A percentile compares a stretch with the other conserved stretches of the same genome.
phyloP scores from a whole-genome alignment of 2,888 invertebrate genomes.

The Malachius bipustulatus region DNA sequence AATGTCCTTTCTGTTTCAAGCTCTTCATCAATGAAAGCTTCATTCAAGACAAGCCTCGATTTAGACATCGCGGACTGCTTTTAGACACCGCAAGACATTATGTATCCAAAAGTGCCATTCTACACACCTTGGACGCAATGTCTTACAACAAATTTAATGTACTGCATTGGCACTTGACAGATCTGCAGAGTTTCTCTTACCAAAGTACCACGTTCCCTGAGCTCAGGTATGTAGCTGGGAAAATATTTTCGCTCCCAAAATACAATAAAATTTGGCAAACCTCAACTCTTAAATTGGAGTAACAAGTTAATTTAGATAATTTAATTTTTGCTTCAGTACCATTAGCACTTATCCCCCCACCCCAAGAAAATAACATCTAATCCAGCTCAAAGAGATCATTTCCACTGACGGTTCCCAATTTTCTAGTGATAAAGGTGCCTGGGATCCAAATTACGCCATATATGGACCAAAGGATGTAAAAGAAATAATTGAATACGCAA shows the following conservation, averaged over 20 bases:
- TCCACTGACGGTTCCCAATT: too few species aligned
- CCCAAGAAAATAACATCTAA: too few species aligned
- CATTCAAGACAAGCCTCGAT: conserved; percentile 64
- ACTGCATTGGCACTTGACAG: conserved; percentile 88
- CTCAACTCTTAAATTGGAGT: too few species aligned
- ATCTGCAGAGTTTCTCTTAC: conserved; percentile 84
- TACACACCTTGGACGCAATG: conserved; percentile 65
- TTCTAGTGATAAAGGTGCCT: conserved; percentile 52
- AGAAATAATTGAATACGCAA: conserved; percentile 59
- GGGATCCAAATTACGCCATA: conserved; percentile 43
- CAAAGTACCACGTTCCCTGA: conserved; percentile 63
- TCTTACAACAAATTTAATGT: conserved; percentile 81
- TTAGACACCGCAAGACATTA: conserved; percentile 80
- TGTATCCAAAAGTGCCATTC: conserved; percentile 51
- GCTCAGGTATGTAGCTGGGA: conserved; percentile 54
- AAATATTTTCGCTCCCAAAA: too few species aligned
- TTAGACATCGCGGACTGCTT: conserved; percentile 67
- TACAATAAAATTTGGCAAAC: too few species aligned
- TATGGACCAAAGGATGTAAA: conserved; percentile 52
- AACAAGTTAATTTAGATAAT: not conserved
- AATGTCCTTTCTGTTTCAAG: conserved; percentile 43
- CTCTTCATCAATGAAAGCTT: conserved; percentile 51
- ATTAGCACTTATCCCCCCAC: too few species aligned
- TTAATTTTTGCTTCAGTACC: conserved; percentile 2
- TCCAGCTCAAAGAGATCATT: too few species aligned